Base-by-base conservation (phyloP, 2,888 invertebrate genomes). In the Podabrus alpinus region DNA sequence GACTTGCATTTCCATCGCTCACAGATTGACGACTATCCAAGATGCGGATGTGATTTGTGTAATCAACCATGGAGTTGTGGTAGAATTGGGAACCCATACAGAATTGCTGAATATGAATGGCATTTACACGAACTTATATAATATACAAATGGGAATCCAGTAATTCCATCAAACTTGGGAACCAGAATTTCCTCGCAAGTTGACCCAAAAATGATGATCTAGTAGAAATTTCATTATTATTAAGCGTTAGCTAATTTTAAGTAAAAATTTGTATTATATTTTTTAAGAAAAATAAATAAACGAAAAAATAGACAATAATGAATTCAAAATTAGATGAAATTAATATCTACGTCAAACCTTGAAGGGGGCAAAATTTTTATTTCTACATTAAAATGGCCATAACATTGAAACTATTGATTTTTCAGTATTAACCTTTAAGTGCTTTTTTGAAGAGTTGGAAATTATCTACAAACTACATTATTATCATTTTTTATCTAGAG, bases 1-100 rank as follows among this genome's bases (percentile, higher is more conserved):
- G 76, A 97, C 96, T 0, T 96, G 95, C 77, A 92, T 97, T 59
- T 93, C 94, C 81, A 96, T 97, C 80, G 97, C 97, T 0, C 97
- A 97, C 86, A 90, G 97, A 72, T 88, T 97, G 66, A 94, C 94
- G 73, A 96, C 96, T 0, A 92, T 96, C 68, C 91, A 94, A 79
- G 94, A 95, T 83, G 94, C 95, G 0, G 95, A 96, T 88, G 82
- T 89, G 71, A 94, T 95, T 81, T 93, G 93, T 85, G 94, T 94
- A 5, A 87, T 94, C 60, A 90, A 91, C 82, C 90, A 90, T 72
- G 95, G 94, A 13, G 88, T 86, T 73, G 90, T 95, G n/a, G 91
- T 89, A 3, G 95, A 95, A 84, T 88, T 88, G 76, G 95, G 95
- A 73, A 92, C 91, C 0, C 95, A 95, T 84, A 83, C 88, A 0